These are phyloP conservation scores for Blastobasis adustella DNA, from an alignment of 2,888 invertebrate species.

Conservation along the genomic window DNA sequence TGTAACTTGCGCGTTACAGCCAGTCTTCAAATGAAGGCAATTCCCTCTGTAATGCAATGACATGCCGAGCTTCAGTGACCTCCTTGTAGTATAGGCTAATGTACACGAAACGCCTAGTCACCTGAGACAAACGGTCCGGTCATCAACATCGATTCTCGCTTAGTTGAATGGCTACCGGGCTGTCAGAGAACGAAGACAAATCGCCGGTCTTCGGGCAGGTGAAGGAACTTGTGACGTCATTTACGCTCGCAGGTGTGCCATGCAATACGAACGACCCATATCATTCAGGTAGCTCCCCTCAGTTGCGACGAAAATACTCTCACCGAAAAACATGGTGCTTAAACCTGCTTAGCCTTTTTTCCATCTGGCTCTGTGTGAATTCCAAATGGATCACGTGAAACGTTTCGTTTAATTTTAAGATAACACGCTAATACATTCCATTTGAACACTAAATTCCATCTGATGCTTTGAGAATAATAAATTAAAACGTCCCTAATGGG, in stretches of 20 bases:
- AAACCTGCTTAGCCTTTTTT: too few species aligned
- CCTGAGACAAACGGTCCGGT: conserved; percentile 14
- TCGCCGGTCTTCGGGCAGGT: conserved; percentile 37
- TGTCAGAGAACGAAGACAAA: conserved; percentile 25
- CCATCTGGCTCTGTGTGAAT: too few species aligned
- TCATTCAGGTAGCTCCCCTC: conserved; percentile 28
- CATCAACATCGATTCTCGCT: conserved; percentile 25
- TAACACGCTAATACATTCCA: too few species aligned
- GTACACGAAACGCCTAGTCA: conserved; percentile 19
- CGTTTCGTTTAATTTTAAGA: too few species aligned
- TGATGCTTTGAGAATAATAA: conserved; percentile 8
- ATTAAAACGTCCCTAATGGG: conserved; percentile 38
- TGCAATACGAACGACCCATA: conserved; percentile 30
- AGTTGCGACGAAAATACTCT: too few species aligned
- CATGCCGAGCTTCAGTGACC: neutral
- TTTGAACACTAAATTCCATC: neutral
- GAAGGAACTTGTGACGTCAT: conserved; percentile 48
- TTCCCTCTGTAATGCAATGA: neutral
- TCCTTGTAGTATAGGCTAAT: conserved; percentile 1
- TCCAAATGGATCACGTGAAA: too few species aligned
- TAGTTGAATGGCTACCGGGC: conserved; percentile 23
- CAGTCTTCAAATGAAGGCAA: neutral
- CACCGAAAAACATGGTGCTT: too few species aligned
- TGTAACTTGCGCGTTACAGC: conserved; percentile 4
- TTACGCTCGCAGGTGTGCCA: conserved; percentile 44